Percentiles rank a stretch among this genome's conserved stretches.
Evolutionary conservation across 2,888 invertebrate genomes (phyloP).

Genomic region (Luperina nickerlii): DNA sequence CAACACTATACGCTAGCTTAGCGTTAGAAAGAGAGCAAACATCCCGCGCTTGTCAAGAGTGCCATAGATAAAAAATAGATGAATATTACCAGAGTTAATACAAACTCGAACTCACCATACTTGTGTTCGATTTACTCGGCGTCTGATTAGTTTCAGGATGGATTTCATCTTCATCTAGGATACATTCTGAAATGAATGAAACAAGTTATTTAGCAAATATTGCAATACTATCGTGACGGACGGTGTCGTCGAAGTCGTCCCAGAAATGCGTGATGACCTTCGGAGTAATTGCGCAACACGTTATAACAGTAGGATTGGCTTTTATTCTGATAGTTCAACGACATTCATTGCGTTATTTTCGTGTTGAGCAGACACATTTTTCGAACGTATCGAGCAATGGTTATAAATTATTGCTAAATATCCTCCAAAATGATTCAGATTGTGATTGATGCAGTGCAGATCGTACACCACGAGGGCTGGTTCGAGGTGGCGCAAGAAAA

Average conservation of each 20-base stretch:
- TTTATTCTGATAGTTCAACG: no score
- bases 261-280: no score
- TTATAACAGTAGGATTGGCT: no score
- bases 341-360: no score
- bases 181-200: constrained; percentile 32
- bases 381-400: no score
- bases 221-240: background rate
- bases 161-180: constrained; percentile 47
- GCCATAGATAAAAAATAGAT: constrained; percentile 34
- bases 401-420: no score
- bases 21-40: constrained; percentile 24
- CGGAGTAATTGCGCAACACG: no score
- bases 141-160: constrained; percentile 23
- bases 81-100: constrained; percentile 15
- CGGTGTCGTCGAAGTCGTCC: background rate
- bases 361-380: no score
- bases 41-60: constrained; percentile 4
- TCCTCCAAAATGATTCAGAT: no score
- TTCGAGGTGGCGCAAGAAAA: background rate
- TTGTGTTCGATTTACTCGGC: constrained; percentile 37
- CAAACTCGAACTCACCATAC: constrained; percentile 51
- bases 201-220: background rate
- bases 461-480: background rate
- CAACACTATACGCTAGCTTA: constrained; percentile 3
- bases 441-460: no score